Evolutionary conservation across 2,113 vertebrate species (phyloP).

Genomic region (Syngnathoides biaculeatus): DNA sequence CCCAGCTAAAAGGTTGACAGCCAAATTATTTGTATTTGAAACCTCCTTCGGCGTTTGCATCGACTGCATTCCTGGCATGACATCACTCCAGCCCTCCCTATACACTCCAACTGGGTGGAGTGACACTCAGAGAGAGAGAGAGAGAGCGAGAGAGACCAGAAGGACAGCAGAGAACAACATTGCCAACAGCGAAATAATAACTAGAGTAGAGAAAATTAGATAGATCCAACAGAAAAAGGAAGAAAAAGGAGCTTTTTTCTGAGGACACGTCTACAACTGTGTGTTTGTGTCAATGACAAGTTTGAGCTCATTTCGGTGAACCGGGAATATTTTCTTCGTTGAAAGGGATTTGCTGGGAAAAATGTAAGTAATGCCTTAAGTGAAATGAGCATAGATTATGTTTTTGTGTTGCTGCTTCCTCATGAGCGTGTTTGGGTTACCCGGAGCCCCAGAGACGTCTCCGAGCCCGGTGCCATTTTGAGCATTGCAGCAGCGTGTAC

Average conservation of each 20-base stretch:
- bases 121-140: conserved; percentile 39
- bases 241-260: too few species aligned
- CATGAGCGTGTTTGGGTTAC: conserved; percentile 21
- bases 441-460: conserved; percentile 25
- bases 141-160: conserved; percentile 18
- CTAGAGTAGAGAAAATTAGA: neutral
- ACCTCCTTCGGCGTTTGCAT: conserved; percentile 43
- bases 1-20: neutral
- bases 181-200: conserved; percentile 18
- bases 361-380: neutral
- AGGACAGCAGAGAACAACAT: conserved; percentile 46
- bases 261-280: conserved; percentile 26
- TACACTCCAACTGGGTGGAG: conserved; percentile 70
- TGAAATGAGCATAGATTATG: neutral
- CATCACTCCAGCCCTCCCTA: conserved; percentile 72
- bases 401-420: conserved; percentile 24
- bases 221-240: conserved; percentile 3
- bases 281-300: conserved; percentile 21
- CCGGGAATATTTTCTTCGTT: neutral
- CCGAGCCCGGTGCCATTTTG: conserved; percentile 13
- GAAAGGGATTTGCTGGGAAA: neutral
- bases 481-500: conserved; percentile 18
- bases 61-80: conserved; percentile 77
- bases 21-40: neutral
- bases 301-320: neutral